Evolutionary conservation across 2,797 vertebrate genomes (phyloP), one percentile per base, ranked within the genome.

Genomic region (Siniperca obscura): DNA sequence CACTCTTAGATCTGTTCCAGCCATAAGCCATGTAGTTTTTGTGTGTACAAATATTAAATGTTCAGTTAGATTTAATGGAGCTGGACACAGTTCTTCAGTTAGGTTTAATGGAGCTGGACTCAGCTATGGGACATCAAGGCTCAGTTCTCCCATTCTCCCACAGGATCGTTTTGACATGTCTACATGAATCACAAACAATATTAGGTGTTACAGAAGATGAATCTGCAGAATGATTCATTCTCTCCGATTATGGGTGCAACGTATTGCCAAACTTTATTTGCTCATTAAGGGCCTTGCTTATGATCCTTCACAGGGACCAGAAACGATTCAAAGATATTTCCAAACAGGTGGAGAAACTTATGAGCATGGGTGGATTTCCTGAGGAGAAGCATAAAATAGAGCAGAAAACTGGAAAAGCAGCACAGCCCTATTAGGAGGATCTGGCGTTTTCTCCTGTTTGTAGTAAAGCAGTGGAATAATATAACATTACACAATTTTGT

Each of bases 341-440:
- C 93, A 95, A 96, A 93, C 94, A 94, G 94, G 94, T 96, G 94
- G 93, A 94, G 94, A 92, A 94, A 95, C 94, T 91, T 94, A 93
- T 94, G 92, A 92, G 89, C 88, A 91, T 92, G 91, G 90, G 93
- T 94, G 88, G 89, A 95, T 93, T 95, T 94, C 91, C 92, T 94
- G 89, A 92, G 89, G 65, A 91, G 89, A 92, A 88, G 91, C 90
- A 94, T 89, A 94, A 95, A 94, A 92, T 91, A 89, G 83, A 80
- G 88, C 89, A 91, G 88, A 89, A 90, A 90, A 86, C 77, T 91
- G 90, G 89, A 93, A 94, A 93, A 89, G 91, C 84, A 79, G 87
- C 72, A 64, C 87, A 83, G 79, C 81, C 89, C 83, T 86, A 74
- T 92, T 91, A 88, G 82, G 25, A 89, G 86, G 78, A 83, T 81